Conservation (phyloP, 2,888 invertebrate genomes). For the Hirtodrosophila histrioides region DNA sequence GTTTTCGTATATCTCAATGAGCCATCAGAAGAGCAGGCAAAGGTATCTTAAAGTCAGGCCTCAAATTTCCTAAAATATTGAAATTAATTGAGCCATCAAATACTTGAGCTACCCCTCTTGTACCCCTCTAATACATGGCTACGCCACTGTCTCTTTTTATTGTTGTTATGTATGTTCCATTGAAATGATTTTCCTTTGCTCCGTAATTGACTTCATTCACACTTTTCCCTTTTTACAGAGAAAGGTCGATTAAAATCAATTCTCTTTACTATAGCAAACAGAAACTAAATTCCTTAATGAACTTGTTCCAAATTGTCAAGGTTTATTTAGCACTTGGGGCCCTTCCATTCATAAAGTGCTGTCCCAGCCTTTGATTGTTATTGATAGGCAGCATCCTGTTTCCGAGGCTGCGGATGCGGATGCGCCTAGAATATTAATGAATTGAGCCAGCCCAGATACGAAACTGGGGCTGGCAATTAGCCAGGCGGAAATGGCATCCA, state of each 20-base stretch:
- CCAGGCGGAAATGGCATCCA: slow-evolving; percentile 55
- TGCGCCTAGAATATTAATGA: slow-evolving; percentile 61
- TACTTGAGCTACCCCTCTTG: slow-evolving; percentile 3
- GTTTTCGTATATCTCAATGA: too few relatives aligned
- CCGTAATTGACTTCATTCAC: slow-evolving; percentile 71
- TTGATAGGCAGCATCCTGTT: slow-evolving; percentile 78
- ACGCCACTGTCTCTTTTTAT: slow-evolving; percentile 29
- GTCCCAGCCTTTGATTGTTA: slow-evolving; percentile 48
- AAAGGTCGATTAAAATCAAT: slow-evolving; percentile 71
- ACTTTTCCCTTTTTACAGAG: slow-evolving; percentile 61
- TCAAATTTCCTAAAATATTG: background rate
- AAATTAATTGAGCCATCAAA: too few relatives aligned
- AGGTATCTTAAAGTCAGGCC: too few relatives aligned
- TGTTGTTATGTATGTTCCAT: slow-evolving; percentile 37
- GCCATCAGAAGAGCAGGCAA: too few relatives aligned
- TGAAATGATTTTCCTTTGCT: slow-evolving; percentile 44
- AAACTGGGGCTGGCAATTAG: slow-evolving; percentile 55
- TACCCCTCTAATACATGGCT: background rate
- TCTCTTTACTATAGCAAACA: slow-evolving; percentile 31
- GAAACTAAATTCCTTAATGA: slow-evolving; percentile 62
- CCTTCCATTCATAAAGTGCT: slow-evolving; percentile 54
- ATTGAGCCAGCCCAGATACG: slow-evolving; percentile 12
- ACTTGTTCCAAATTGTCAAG: slow-evolving; percentile 60
- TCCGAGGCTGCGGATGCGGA: slow-evolving; percentile 52
- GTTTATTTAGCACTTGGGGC: slow-evolving; percentile 38